Evolutionary conservation across 2,797 vertebrate genomes (phyloP).

Genomic region (Myotis planiceps): DNA sequence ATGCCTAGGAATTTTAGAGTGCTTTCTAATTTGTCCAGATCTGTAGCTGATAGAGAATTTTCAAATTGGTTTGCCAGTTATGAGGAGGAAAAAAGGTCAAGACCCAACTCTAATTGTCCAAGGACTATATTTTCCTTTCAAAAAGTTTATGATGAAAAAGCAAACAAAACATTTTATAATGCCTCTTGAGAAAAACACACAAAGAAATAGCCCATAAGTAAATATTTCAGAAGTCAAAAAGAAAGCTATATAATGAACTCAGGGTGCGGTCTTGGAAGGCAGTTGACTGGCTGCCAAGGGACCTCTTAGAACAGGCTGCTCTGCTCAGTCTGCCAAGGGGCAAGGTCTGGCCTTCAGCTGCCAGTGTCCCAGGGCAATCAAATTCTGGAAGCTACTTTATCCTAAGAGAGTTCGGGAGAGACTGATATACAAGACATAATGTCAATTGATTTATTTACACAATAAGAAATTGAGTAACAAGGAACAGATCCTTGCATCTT

Average conservation of each 20-base stretch:
- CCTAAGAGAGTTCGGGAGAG: neutral
- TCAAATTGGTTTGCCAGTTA: neutral
- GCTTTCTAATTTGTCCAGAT: neutral
- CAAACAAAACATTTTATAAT: neutral
- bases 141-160: neutral
- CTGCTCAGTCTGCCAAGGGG: neutral
- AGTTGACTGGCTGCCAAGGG: neutral
- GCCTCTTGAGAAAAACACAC: neutral
- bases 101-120: neutral
- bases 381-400: slow-evolving; percentile 33
- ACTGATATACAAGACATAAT: neutral
- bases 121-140: neutral
- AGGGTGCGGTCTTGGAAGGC: neutral
- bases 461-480: neutral
- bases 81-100: neutral
- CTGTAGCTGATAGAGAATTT: neutral
- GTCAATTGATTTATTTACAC: neutral
- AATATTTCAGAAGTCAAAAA: neutral
- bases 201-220: neutral
- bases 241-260: neutral
- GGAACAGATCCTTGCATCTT: neutral
- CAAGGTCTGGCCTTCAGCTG: neutral
- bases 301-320: neutral
- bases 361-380: neutral
- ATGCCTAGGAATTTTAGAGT: neutral